Evolutionary conservation across 1,140 invertebrate genomes (phyloP).

Genomic region (Cydia splendana): DNA sequence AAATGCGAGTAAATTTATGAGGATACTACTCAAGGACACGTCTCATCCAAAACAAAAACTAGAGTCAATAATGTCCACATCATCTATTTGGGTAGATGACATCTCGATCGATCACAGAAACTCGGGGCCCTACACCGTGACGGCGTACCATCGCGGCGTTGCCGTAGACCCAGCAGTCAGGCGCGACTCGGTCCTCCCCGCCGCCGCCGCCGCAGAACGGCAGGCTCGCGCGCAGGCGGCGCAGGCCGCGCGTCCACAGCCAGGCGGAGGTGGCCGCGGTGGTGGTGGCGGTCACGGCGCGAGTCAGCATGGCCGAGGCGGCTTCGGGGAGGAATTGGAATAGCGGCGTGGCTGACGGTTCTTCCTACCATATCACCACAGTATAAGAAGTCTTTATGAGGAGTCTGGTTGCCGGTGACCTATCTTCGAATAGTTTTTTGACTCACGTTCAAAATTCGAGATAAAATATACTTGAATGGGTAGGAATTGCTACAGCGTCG

Average conservation of each 20-base stretch:
- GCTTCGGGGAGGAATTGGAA: conserved; percentile 59
- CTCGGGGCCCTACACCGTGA: conserved; percentile 54
- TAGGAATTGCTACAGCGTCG: not conserved
- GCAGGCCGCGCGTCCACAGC: not conserved
- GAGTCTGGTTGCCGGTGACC: conserved; percentile 27
- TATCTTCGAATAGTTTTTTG: not conserved
- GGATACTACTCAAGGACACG: too few species aligned
- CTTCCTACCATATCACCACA: conserved; percentile 44
- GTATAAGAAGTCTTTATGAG: too few species aligned
- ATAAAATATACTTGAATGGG: too few species aligned
- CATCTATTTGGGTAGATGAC: too few species aligned
- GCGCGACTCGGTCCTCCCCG: conserved; percentile 47
- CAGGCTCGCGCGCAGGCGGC: conserved; percentile 38
- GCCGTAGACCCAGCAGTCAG: conserved; percentile 59
- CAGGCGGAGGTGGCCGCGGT: not conserved
- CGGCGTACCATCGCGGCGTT: conserved; percentile 68
- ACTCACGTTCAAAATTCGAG: too few species aligned
- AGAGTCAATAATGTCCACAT: too few species aligned
- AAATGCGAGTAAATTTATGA: too few species aligned
- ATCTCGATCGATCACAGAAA: not conserved
- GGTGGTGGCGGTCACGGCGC: conserved; percentile 43
- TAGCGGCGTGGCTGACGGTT: conserved; percentile 51
- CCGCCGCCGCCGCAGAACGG: conserved; percentile 35
- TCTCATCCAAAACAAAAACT: too few species aligned
- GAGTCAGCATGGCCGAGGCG: conserved; percentile 53